Conservation (phyloP, 2,888 invertebrate species). For the Patella depressa region DNA sequence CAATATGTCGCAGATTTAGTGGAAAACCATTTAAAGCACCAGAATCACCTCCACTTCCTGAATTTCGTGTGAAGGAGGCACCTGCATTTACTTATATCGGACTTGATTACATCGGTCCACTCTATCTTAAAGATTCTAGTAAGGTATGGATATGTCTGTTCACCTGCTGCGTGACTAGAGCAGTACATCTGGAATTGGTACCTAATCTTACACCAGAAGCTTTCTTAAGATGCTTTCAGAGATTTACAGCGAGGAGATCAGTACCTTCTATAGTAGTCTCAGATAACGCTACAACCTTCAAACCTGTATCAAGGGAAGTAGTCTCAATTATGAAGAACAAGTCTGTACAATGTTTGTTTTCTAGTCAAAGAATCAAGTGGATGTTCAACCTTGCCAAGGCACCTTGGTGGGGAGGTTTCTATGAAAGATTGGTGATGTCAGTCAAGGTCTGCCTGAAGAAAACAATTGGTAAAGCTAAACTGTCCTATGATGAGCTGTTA, state of each 20-base stretch:
- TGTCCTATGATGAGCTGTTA: too few relatives aligned
- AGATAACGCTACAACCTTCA: constrained; percentile 22
- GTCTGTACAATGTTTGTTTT: neutral
- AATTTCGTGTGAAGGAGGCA: constrained; percentile 1
- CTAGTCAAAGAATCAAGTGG: too few relatives aligned
- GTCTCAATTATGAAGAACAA: too few relatives aligned
- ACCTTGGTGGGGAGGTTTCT: too few relatives aligned
- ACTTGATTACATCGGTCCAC: constrained; percentile 19
- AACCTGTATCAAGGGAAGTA: constrained; percentile 11
- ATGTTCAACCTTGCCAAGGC: too few relatives aligned
- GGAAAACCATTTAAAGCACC: constrained; percentile 3
- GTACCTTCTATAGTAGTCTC: constrained; percentile 10
- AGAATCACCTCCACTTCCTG: neutral
- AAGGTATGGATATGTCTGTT: constrained; percentile 13
- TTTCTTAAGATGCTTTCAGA: constrained; percentile 15
- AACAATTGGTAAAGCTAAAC: too few relatives aligned
- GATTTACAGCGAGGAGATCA: constrained; percentile 13
- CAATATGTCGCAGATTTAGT: neutral
- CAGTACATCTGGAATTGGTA: constrained; percentile 19
- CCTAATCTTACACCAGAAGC: too few relatives aligned
- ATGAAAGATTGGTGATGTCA: too few relatives aligned
- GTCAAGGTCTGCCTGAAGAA: too few relatives aligned
- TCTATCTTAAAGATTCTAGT: constrained; percentile 9
- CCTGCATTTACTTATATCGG: constrained; percentile 8
- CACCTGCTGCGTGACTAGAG: constrained; percentile 13